phyloP scores from a whole-genome alignment of 2,888 invertebrate genomes.

The Dexiosoma caninum region DNA sequence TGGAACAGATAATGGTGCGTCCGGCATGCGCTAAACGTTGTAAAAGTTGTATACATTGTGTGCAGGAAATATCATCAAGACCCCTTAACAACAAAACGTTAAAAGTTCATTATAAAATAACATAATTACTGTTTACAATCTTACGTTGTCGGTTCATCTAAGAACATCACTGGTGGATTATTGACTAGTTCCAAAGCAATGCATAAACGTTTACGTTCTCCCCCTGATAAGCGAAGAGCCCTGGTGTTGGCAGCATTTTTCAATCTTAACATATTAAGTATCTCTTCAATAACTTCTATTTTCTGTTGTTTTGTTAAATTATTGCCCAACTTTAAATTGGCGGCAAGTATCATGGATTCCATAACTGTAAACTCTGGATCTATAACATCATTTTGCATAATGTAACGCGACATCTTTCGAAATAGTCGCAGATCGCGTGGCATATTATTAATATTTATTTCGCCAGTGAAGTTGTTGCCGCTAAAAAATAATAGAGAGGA shows the following conservation, averaged over 20 bases:
- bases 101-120: neutral
- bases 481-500: constrained; percentile 76
- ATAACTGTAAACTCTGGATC: constrained; percentile 91
- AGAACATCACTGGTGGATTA: constrained; percentile 95
- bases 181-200: constrained; percentile 94
- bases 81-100: constrained; percentile 81
- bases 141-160: constrained; percentile 98
- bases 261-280: constrained; percentile 88
- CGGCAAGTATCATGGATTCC: constrained; percentile 93
- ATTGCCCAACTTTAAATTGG: constrained; percentile 90
- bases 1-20: constrained; percentile 93
- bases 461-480: constrained; percentile 82
- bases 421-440: constrained; percentile 87
- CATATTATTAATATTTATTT: constrained; percentile 87
- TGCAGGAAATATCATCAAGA: constrained; percentile 92
- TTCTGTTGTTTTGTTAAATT: constrained; percentile 82
- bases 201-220: constrained; percentile 94
- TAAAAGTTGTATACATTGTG: constrained; percentile 91
- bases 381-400: constrained; percentile 94
- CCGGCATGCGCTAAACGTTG: constrained; percentile 90
- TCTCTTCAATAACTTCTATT: constrained; percentile 86
- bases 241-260: constrained; percentile 85
- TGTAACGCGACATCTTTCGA: constrained; percentile 93
- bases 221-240: constrained; percentile 89
- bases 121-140: constrained; percentile 25